These are phyloP conservation scores for Ceryle rudis DNA, from an alignment of 2,797 vertebrate species.

Conservation along the genomic window DNA sequence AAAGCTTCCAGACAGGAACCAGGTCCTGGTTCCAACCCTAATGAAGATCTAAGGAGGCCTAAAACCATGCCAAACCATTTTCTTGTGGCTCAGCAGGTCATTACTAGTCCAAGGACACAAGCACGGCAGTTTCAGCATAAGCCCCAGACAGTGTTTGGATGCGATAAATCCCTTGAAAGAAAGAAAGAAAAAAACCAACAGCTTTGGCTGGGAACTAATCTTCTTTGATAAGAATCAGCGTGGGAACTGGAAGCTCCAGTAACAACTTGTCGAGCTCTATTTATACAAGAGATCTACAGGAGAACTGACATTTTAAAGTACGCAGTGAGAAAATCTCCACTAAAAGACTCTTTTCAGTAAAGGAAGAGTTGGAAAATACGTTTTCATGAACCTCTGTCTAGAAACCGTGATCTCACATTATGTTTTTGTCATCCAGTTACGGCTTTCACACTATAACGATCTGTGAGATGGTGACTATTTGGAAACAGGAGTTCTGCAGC, in stretches of 20 bases:
- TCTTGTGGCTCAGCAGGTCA: background rate
- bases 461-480: background rate
- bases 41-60: background rate
- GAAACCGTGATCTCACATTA: background rate
- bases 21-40: background rate
- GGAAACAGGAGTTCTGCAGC: background rate
- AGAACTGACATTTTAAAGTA: background rate
- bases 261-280: background rate
- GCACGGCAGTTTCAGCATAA: background rate
- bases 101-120: background rate
- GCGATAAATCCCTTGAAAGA: background rate
- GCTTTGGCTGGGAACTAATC: background rate
- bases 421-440: background rate
- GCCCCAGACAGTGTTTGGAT: background rate
- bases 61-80: background rate
- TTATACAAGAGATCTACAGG: background rate
- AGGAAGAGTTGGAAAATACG: accelerated
- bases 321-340: background rate
- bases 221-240: slow-evolving; percentile 21
- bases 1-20: background rate
- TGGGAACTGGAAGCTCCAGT: slow-evolving; percentile 53
- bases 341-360: background rate
- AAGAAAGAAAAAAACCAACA: background rate
- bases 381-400: background rate
- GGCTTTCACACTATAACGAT: background rate